Evolutionary conservation across 2,888 invertebrate species (phyloP).

Genomic region (Drosophila subsilvestris): DNA sequence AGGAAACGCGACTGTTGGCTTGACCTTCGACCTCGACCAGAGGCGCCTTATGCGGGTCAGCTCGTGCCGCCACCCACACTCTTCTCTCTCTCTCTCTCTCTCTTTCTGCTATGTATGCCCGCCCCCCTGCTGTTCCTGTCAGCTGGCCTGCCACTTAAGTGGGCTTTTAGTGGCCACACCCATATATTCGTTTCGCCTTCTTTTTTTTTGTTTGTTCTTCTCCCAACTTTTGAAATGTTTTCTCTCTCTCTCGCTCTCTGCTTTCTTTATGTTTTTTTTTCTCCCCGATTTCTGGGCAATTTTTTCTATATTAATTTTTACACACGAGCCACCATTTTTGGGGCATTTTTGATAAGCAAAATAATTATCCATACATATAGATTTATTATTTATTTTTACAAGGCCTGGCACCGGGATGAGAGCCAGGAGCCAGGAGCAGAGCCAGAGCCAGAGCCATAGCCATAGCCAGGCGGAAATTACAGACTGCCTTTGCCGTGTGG

Average conservation of each 20-base stretch:
- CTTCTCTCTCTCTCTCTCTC: no score
- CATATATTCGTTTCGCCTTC: conserved; percentile 25
- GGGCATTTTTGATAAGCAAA: conserved; percentile 60
- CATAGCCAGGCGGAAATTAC: conserved; percentile 63
- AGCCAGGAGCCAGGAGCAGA: conserved; percentile 4
- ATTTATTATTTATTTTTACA: conserved; percentile 44
- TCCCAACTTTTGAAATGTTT: conserved; percentile 37
- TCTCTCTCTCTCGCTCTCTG: conserved; percentile 4
- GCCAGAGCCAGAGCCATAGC: conserved; percentile 7
- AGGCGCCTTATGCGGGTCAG: conserved; percentile 39
- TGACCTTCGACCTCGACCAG: conserved; percentile 53
- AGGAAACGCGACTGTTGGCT: conserved; percentile 41
- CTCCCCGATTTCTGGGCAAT: conserved; percentile 6
- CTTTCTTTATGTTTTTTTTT: conserved; percentile 3
- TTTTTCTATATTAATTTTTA: conserved; percentile 60
- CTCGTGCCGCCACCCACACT: not conserved
- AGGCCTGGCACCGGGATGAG: not conserved
- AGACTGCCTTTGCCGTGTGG: conserved; percentile 46
- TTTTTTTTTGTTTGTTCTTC: conserved; percentile 31
- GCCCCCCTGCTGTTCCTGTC: conserved; percentile 8
- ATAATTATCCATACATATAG: conserved; percentile 54
- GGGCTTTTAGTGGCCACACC: conserved; percentile 48
- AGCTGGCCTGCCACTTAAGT: conserved; percentile 57
- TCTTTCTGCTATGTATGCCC: no score
- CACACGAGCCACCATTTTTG: conserved; percentile 58